Evolutionary conservation across 2,888 invertebrate genomes (phyloP).

Genomic region (Biston betularia): DNA sequence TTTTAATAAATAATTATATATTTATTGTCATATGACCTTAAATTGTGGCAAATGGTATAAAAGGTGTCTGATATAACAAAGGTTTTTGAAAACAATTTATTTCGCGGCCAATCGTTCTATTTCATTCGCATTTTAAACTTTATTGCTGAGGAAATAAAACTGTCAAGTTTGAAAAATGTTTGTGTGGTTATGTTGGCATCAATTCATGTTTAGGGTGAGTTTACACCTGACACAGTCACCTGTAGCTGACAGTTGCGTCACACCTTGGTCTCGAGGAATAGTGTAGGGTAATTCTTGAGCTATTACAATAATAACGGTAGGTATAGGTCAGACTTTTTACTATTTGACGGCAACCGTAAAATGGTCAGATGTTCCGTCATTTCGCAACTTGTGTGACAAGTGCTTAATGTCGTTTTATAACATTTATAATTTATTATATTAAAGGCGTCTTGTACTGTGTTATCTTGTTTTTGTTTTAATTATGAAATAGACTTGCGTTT

Average conservation of each 20-base stretch:
- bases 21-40: slow-evolving; percentile 54
- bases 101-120: slow-evolving; percentile 20
- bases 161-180: slow-evolving; percentile 23
- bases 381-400: slow-evolving; percentile 58
- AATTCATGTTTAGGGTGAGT: slow-evolving; percentile 57
- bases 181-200: slow-evolving; percentile 38
- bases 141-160: slow-evolving; percentile 31
- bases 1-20: slow-evolving; percentile 57
- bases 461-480: too few species aligned
- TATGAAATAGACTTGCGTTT: too few species aligned
- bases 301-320: slow-evolving; percentile 56
- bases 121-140: slow-evolving; percentile 23
- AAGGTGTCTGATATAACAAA: slow-evolving; percentile 46
- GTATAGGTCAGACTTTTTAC: slow-evolving; percentile 76
- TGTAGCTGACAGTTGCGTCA: slow-evolving; percentile 73
- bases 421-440: slow-evolving; percentile 12
- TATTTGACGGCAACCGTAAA: slow-evolving; percentile 71
- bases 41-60: slow-evolving; percentile 48
- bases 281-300: slow-evolving; percentile 51
- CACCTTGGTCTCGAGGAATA: slow-evolving; percentile 63
- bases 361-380: slow-evolving; percentile 65
- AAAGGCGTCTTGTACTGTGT: not conserved
- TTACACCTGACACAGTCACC: slow-evolving; percentile 70
- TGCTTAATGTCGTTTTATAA: slow-evolving; percentile 49
- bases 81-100: slow-evolving; percentile 38